These are phyloP conservation scores for Drosophila tsacasi DNA, from an alignment of 1,140 invertebrate species.

Conservation along the genomic window DNA sequence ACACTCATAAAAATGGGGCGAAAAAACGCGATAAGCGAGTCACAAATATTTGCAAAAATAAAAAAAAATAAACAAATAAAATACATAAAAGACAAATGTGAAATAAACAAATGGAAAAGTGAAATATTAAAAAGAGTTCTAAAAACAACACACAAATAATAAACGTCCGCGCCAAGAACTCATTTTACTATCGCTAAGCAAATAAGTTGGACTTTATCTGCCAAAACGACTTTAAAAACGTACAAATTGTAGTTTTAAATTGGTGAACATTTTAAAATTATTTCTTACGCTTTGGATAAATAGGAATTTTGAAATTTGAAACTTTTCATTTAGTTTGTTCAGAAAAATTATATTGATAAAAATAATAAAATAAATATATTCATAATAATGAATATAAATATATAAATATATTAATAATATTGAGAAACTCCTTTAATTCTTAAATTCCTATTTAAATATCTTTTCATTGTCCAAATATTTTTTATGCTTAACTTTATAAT, in stretches of 20 bases:
- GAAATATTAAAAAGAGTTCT: slow-evolving; percentile 11
- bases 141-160: slow-evolving; percentile 27
- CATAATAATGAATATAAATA: too few relatives aligned
- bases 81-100: slow-evolving; percentile 14
- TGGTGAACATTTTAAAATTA: not conserved
- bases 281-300: not conserved
- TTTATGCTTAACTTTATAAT: not conserved
- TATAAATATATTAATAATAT: too few relatives aligned
- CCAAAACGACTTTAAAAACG: not conserved
- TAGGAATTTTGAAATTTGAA: not conserved
- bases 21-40: slow-evolving; percentile 11
- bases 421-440: too few relatives aligned
- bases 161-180: not conserved
- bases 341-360: too few relatives aligned
- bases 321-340: too few relatives aligned
- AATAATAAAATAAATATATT: too few relatives aligned
- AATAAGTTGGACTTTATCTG: not conserved
- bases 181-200: slow-evolving; percentile 14
- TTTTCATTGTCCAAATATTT: not conserved
- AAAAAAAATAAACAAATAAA: not conserved
- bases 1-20: slow-evolving; percentile 15
- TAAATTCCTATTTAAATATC: too few relatives aligned
- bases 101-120: slow-evolving; percentile 15
- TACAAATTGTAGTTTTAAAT: not conserved
- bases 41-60: slow-evolving; percentile 45